A percentile compares a stretch with the other conserved stretches of the same genome.
Evolutionary conservation across 2,797 vertebrate genomes (phyloP).

Genomic region (Pseudochaenichthys georgianus): DNA sequence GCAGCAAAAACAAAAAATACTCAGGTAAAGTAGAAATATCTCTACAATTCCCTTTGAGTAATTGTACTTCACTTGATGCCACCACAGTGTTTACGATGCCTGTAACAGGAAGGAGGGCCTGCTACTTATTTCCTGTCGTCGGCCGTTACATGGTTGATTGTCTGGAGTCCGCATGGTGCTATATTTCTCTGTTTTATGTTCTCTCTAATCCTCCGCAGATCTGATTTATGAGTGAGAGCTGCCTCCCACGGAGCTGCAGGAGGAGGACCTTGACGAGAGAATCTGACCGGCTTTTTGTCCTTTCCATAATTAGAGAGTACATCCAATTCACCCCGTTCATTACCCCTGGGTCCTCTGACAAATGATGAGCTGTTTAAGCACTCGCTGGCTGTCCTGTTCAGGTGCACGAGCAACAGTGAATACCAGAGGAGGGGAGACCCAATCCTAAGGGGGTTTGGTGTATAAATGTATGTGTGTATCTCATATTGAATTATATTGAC

Average conservation of each 20-base stretch:
- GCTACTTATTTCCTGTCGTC: constrained; percentile 47
- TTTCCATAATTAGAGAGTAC: constrained; percentile 83
- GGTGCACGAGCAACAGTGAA: constrained; percentile 55
- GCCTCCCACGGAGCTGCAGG: constrained; percentile 48
- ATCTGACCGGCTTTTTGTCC: constrained; percentile 79
- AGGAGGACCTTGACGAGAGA: constrained; percentile 74
- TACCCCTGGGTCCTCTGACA: constrained; percentile 77
- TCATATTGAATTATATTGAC: too few species aligned
- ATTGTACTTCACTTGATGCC: too few species aligned
- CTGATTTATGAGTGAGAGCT: constrained; percentile 74
- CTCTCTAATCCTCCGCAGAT: constrained; percentile 60
- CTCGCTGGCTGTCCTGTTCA: constrained; percentile 53
- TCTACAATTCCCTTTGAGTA: too few species aligned
- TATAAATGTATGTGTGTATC: too few species aligned
- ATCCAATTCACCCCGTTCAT: constrained; percentile 79
- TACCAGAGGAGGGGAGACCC: constrained; percentile 26
- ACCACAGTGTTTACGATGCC: constrained; percentile 52
- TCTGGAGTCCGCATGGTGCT: constrained; percentile 37
- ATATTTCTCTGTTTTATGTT: constrained; percentile 65
- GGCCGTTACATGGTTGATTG: constrained; percentile 55
- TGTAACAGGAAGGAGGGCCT: constrained; percentile 31
- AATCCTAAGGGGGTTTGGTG: constrained; percentile 22
- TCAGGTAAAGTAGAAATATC: too few species aligned
- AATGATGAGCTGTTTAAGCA: constrained; percentile 75
- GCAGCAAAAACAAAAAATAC: too few species aligned